Conservation (phyloP, 1,140 invertebrate species). For the Charaxes varanes region DNA sequence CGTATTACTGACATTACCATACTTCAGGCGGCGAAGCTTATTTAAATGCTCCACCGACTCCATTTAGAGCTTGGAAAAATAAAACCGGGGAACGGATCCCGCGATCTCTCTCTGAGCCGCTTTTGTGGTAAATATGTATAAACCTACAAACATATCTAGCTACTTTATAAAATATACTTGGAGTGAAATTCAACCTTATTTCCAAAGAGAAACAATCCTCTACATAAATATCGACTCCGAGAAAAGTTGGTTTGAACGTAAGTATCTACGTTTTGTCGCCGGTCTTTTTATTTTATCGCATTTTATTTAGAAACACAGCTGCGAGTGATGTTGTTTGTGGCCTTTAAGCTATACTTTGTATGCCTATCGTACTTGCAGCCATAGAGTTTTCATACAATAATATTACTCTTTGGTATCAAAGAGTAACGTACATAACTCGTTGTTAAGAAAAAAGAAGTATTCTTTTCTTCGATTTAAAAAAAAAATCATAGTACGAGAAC, state of each 20-base stretch:
- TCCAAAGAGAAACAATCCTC: constrained; percentile 1
- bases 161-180: constrained; percentile 6
- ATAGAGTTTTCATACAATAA: too few species aligned
- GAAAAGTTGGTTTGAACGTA: constrained; percentile 22
- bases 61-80: constrained; percentile 74
- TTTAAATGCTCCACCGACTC: constrained; percentile 74
- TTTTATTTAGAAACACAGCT: constrained; percentile 70
- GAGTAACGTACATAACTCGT: too few species aligned
- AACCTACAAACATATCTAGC: constrained; percentile 41
- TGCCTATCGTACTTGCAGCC: constrained; percentile 22
- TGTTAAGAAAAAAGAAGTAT: too few species aligned
- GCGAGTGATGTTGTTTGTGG: constrained; percentile 56
- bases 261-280: constrained; percentile 69
- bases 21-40: constrained; percentile 69
- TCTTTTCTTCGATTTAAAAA: too few species aligned
- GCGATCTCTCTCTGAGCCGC: constrained; percentile 68
- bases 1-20: constrained; percentile 72
- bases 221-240: constrained; percentile 8
- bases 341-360: constrained; percentile 46
- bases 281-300: constrained; percentile 70
- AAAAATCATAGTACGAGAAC: too few species aligned
- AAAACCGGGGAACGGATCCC: constrained; percentile 68
- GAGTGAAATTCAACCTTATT: constrained; percentile 38
- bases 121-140: constrained; percentile 74
- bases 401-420: too few species aligned